phyloP scores from a whole-genome alignment of 2,888 invertebrate species.

The Conomelus anceps region DNA sequence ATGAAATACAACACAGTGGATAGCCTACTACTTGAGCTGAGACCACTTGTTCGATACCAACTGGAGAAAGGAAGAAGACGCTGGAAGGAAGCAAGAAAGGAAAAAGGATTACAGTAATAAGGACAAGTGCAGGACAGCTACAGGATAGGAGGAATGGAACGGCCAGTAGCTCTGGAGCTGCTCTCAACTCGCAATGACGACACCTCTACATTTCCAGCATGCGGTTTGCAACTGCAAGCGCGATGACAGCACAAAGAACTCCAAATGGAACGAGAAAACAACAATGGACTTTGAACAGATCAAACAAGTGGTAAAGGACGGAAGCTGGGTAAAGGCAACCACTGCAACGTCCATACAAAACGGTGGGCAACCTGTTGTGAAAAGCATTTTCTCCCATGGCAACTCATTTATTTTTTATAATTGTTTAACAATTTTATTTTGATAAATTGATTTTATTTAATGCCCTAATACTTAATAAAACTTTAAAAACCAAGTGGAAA shows the following conservation, averaged over 20 bases:
- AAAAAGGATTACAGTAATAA: not conserved
- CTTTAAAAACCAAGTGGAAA: no score
- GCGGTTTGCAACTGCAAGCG: not conserved
- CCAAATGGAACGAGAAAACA: not conserved
- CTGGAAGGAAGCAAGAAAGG: not conserved
- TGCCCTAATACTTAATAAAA: no score
- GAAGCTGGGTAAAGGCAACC: not conserved
- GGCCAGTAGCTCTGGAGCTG: not conserved
- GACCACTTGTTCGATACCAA: no score
- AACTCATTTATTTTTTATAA: no score
- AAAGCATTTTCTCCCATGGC: no score
- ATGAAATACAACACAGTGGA: not conserved
- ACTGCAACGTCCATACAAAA: not conserved
- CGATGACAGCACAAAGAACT: not conserved
- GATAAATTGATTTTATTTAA: no score
- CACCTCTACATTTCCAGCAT: not conserved
- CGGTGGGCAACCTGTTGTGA: not conserved
- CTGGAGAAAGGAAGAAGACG: not conserved
- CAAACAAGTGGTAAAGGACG: not conserved
- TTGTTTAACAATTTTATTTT: no score
- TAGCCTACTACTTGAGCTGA: no score
- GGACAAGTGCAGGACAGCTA: not conserved
- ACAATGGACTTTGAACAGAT: not conserved
- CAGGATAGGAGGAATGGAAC: no score
- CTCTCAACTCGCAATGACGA: not conserved